A percentile compares a stretch with the other conserved stretches of the same genome.
Evolutionary conservation across 2,888 invertebrate species (phyloP).

Genomic region (Drosophila infuscata): DNA sequence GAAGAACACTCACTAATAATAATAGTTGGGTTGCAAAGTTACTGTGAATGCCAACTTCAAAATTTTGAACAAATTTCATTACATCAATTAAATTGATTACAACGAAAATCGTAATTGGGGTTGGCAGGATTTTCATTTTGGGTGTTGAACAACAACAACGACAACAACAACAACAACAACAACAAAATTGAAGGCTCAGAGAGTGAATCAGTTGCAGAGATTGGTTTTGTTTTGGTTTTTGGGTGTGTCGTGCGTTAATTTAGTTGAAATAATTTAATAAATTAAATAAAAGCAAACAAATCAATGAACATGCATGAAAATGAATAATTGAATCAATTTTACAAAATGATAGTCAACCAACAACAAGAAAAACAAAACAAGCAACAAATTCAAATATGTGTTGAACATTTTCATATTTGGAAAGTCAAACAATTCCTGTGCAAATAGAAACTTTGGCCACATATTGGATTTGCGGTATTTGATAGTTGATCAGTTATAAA

Average conservation of each 20-base stretch:
- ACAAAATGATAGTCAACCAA: slow-evolving; percentile 54
- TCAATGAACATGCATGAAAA: slow-evolving; percentile 51
- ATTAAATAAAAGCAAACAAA: slow-evolving; percentile 71
- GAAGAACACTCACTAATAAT: neutral
- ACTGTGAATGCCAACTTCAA: neutral
- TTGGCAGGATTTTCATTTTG: neutral
- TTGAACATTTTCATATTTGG: slow-evolving; percentile 61
- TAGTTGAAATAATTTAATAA: slow-evolving; percentile 72
- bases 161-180: too few relatives aligned
- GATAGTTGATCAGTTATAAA: slow-evolving; percentile 64
- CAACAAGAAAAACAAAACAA: slow-evolving; percentile 27
- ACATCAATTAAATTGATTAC: slow-evolving; percentile 27
- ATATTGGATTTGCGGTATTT: slow-evolving; percentile 61
- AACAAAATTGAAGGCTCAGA: slow-evolving; percentile 8
- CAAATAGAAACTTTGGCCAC: slow-evolving; percentile 52
- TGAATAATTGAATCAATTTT: slow-evolving; percentile 75
- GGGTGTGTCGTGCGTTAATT: slow-evolving; percentile 58
- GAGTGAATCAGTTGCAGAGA: slow-evolving; percentile 29
- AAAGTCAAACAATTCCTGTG: slow-evolving; percentile 52
- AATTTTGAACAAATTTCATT: neutral
- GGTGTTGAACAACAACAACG: neutral
- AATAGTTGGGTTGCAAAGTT: neutral
- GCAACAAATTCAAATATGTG: slow-evolving; percentile 57
- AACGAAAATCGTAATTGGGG: slow-evolving; percentile 36
- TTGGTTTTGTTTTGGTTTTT: slow-evolving; percentile 23